Conservation (phyloP, 2,888 invertebrate species). For the Diaperis boleti region DNA sequence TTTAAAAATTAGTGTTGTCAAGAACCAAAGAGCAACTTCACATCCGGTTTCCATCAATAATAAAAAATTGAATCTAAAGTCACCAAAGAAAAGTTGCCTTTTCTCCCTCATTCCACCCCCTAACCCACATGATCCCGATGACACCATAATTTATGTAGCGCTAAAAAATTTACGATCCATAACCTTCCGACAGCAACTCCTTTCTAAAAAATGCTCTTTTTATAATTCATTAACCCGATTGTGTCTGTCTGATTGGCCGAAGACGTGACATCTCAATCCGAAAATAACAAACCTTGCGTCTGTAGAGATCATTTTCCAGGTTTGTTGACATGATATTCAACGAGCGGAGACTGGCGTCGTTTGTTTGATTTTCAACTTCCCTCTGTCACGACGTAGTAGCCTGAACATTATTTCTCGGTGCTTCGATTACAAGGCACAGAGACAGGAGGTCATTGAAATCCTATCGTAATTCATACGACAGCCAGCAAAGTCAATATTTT, state of each 20-base stretch:
- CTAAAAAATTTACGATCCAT: constrained; percentile 20
- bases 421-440: neutral
- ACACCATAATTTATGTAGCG: constrained; percentile 17
- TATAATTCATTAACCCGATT: constrained; percentile 19
- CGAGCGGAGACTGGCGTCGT: too few species aligned
- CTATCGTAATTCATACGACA: neutral
- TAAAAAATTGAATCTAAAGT: too few species aligned
- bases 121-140: neutral
- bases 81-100: too few species aligned
- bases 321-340: too few species aligned
- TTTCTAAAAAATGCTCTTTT: constrained; percentile 8
- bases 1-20: too few species aligned
- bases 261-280: neutral
- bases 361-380: too few species aligned
- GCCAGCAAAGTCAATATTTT: neutral
- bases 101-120: too few species aligned
- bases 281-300: neutral
- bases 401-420: neutral
- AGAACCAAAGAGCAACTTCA: too few species aligned
- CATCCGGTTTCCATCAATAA: too few species aligned
- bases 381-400: too few species aligned
- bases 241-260: neutral
- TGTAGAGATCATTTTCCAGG: too few species aligned
- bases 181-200: constrained; percentile 5
- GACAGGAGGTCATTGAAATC: neutral